Evolutionary conservation across 2,113 vertebrate species (phyloP).

Genomic region (Falco punctatus): DNA sequence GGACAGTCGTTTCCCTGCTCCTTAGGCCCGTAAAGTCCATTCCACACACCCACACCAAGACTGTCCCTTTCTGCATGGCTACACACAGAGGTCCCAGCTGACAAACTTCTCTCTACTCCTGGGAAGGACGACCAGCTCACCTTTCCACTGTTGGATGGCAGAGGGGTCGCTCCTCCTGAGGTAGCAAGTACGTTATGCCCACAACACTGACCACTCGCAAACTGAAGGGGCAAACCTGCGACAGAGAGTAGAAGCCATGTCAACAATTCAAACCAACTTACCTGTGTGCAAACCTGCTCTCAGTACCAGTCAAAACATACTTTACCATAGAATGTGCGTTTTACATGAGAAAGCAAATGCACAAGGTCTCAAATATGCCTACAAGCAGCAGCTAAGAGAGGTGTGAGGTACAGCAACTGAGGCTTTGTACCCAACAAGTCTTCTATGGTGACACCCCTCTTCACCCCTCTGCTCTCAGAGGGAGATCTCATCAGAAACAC

Average conservation of each 20-base stretch:
- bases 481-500: background rate
- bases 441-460: background rate
- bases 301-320: background rate
- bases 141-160: constrained; percentile 96
- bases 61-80: background rate
- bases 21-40: background rate
- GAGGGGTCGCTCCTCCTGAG: constrained; percentile 94
- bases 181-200: constrained; percentile 96
- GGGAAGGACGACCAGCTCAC: constrained; percentile 61
- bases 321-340: rapidly evolving
- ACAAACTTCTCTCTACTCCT: background rate
- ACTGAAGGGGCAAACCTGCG: constrained; percentile 93
- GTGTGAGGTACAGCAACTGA: background rate
- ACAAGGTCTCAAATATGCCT: background rate
- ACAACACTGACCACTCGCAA: constrained; percentile 95
- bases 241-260: background rate
- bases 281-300: background rate
- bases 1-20: background rate
- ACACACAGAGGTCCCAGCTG: background rate
- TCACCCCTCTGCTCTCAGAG: background rate
- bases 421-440: background rate
- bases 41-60: background rate
- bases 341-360: background rate
- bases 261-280: background rate
- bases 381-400: background rate